A percentile compares a stretch with the other conserved stretches of the same genome.
These are phyloP conservation scores for Ophion slaviceki DNA, from an alignment of 2,888 invertebrate genomes.

Conservation along the genomic window DNA sequence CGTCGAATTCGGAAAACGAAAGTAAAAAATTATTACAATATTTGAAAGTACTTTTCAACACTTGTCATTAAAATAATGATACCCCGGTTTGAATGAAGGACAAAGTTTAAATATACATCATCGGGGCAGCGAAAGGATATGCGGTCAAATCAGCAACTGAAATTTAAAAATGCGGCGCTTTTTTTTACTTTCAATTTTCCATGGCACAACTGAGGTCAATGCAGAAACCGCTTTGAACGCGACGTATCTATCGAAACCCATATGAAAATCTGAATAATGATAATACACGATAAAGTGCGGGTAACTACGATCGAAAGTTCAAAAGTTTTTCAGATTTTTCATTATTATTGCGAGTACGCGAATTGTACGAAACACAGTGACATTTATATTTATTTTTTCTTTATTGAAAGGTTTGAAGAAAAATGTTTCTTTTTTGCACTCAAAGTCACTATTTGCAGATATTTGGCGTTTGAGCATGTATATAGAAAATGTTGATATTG, in stretches of 20 bases:
- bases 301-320: neutral
- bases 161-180: neutral
- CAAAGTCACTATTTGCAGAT: neutral
- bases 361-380: neutral
- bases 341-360: neutral
- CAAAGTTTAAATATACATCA: neutral
- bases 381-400: neutral
- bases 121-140: neutral
- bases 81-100: neutral
- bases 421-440: neutral
- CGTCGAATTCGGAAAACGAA: neutral
- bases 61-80: neutral
- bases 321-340: neutral
- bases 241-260: neutral
- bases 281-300: neutral
- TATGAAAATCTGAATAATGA: neutral
- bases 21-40: neutral
- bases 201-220: neutral
- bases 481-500: neutral
- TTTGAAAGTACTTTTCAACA: neutral
- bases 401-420: neutral
- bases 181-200: neutral
- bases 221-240: neutral
- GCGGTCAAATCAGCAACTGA: slow-evolving; percentile 20
- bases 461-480: neutral